Evolutionary conservation across 2,888 invertebrate species (phyloP), one percentile per base, ranked within the genome.

Genomic region (Rhyacophila evoluta): DNA sequence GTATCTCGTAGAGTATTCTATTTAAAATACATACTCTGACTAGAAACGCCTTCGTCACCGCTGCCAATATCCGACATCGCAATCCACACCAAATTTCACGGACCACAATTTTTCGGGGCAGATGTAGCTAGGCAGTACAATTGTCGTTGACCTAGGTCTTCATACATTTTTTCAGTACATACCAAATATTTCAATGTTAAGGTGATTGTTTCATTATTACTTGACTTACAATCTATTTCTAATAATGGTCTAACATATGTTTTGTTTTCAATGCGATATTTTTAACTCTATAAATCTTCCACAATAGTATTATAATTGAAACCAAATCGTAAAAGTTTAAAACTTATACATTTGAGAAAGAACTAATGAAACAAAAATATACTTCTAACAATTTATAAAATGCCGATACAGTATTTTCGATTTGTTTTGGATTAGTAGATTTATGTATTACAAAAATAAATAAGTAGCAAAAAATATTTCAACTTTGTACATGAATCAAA

Each of bases 21-120:
- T 85, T 85, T 86, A 86, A 86, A 85, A 85, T 87, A 93, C 93
- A 91, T 92, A 94, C 94, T 93, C 92, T 93, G 93, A 91, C 93
- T 93, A 91, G 93, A 92, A 90, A 92, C 92, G 88, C 93, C 93
- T 89, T 94, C 94, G 92, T 94, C 93, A 88, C 93, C 93, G 90
- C 93, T 94, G 89, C 93, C 94, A 91, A 93, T 92, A 92, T 94
- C 94, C 91, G 94, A 94, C 94, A 94, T 94, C 87, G 87, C 88
- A 91, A 90, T 88, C 88, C 89, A 87, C 89, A 88, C 89, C 89
- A 87, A 88, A 87, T 86, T 88, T 87, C 88, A 89, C 88, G 86
- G 85, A 88, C 89, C 80, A 80, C 80, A 75, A 72, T 77, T 79
- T 79, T 77, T 72, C 68, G 71, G 80, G 77, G 77, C 80, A 77